Evolutionary conservation across 2,888 invertebrate species (phyloP).

Genomic region (Drosophila nigricruria): DNA sequence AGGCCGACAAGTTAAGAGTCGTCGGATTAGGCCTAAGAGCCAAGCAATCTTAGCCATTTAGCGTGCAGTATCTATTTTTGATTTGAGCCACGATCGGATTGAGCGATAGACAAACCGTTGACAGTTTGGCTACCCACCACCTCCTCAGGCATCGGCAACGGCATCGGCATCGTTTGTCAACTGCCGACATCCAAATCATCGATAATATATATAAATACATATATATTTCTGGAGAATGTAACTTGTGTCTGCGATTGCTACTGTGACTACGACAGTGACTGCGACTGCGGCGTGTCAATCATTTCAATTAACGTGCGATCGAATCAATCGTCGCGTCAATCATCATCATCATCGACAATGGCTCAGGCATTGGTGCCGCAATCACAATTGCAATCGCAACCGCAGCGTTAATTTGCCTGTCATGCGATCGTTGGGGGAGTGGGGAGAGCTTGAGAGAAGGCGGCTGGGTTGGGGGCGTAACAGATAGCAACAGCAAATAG

Average conservation of each 20-base stretch:
- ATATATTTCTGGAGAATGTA: constrained; percentile 24
- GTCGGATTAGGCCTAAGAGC: constrained; percentile 15
- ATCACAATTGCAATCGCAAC: constrained; percentile 41
- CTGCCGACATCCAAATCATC: constrained; percentile 13
- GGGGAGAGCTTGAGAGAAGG: neutral
- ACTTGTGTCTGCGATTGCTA: constrained; percentile 19
- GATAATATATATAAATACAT: neutral
- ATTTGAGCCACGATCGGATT: constrained; percentile 60
- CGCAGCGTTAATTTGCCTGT: constrained; percentile 75
- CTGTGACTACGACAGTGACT: neutral
- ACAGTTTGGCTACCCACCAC: constrained; percentile 40
- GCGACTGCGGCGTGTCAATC: constrained; percentile 66
- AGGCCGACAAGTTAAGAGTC: constrained; percentile 30
- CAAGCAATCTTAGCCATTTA: constrained; percentile 42
- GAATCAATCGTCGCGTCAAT: constrained; percentile 77
- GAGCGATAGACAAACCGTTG: constrained; percentile 75
- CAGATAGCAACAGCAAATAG: neutral
- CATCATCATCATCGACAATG: constrained; percentile 66
- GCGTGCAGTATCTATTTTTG: constrained; percentile 66
- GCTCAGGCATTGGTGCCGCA: constrained; percentile 29
- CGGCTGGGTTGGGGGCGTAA: too few species aligned
- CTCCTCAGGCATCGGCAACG: neutral
- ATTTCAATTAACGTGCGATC: constrained; percentile 79
- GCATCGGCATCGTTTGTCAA: constrained; percentile 51
- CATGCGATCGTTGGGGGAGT: constrained; percentile 19